These are phyloP conservation scores for Lipophrys pholis DNA, from an alignment of 2,113 vertebrate species.

Conservation along the genomic window DNA sequence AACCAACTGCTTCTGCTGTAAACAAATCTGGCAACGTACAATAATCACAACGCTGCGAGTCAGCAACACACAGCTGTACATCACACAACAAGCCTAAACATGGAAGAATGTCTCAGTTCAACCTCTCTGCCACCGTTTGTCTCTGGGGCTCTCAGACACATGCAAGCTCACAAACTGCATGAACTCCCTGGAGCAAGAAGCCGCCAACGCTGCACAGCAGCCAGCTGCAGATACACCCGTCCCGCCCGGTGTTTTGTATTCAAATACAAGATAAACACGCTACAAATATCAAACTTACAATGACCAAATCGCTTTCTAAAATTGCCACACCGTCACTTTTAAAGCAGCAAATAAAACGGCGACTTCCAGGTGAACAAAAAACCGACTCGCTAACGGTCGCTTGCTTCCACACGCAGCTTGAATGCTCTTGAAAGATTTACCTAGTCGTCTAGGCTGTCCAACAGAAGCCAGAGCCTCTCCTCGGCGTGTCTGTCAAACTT, in stretches of 20 bases:
- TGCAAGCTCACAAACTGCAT: conserved; percentile 37
- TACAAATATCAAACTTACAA: conserved; percentile 8
- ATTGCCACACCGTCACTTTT: background rate
- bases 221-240: conserved; percentile 12
- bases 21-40: conserved; percentile 39
- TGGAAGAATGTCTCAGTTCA: conserved; percentile 23
- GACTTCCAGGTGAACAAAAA: background rate
- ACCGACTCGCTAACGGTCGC: background rate
- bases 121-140: conserved; percentile 23
- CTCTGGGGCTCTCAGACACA: conserved; percentile 51
- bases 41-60: conserved; percentile 6
- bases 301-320: background rate
- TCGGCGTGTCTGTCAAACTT: conserved; percentile 17
- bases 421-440: conserved; percentile 13
- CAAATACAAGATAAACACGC: conserved; percentile 1
- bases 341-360: background rate
- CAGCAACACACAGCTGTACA: background rate
- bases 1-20: background rate
- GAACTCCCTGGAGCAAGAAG: conserved; percentile 40
- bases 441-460: conserved; percentile 2
- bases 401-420: no score
- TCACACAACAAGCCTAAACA: conserved; percentile 35
- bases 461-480: conserved; percentile 29
- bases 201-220: conserved; percentile 32
- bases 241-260: background rate